Percentiles rank a stretch among this genome's conserved stretches.
These are phyloP conservation scores for Pachypsylla venusta DNA, from an alignment of 1,140 invertebrate species.

Conservation along the genomic window DNA sequence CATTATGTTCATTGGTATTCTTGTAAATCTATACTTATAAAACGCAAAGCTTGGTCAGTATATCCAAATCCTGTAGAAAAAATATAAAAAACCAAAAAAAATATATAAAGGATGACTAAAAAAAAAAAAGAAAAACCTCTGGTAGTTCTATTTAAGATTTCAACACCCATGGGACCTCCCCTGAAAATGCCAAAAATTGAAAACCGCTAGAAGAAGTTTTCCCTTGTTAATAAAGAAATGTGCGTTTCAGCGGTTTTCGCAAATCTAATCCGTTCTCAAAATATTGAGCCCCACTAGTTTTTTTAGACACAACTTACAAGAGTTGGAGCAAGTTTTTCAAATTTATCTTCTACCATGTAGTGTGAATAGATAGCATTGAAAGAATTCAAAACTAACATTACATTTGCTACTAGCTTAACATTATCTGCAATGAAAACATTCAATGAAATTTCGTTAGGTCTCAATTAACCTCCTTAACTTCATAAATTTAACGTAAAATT, in stretches of 20 bases:
- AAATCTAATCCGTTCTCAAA: not conserved
- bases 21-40: too few relatives aligned
- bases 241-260: not conserved
- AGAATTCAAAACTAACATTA: constrained; percentile 65
- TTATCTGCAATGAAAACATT: constrained; percentile 47
- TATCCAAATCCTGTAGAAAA: too few relatives aligned
- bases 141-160: not conserved
- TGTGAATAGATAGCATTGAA: constrained; percentile 83
- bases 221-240: not conserved
- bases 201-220: not conserved
- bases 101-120: too few relatives aligned
- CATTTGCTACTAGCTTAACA: constrained; percentile 75
- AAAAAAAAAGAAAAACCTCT: too few relatives aligned
- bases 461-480: too few relatives aligned
- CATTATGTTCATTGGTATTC: too few relatives aligned
- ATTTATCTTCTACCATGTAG: constrained; percentile 78
- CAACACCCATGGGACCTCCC: not conserved
- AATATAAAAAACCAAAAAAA: too few relatives aligned
- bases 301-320: constrained; percentile 37
- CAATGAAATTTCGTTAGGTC: too few relatives aligned
- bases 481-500: too few relatives aligned
- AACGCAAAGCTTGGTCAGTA: too few relatives aligned
- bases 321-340: constrained; percentile 81
- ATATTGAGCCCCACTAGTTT: not conserved
- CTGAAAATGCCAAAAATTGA: too few relatives aligned